These are phyloP conservation scores for Struthidea cinerea DNA, from an alignment of 2,113 vertebrate species.

Conservation along the genomic window DNA sequence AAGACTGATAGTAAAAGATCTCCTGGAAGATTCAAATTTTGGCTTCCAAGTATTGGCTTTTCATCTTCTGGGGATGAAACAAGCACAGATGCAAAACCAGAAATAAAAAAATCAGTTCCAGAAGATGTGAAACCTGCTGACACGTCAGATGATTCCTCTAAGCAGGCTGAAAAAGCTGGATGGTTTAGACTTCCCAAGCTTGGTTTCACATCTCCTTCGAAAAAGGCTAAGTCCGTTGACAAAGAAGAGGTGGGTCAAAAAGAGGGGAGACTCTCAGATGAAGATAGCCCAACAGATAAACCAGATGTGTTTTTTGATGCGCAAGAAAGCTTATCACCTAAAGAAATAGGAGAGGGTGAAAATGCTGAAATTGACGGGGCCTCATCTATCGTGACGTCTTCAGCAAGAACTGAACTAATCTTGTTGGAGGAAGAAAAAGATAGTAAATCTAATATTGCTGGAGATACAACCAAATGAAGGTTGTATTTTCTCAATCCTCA, in stretches of 20 bases:
- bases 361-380: not conserved
- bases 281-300: conserved; percentile 48
- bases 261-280: conserved; percentile 34
- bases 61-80: conserved; percentile 57
- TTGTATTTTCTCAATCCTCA: not conserved
- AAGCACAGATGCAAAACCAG: not conserved
- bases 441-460: not conserved
- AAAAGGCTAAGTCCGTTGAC: conserved; percentile 22
- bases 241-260: not conserved
- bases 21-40: conserved; percentile 67
- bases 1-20: conserved; percentile 45
- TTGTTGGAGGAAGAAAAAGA: conserved; percentile 32
- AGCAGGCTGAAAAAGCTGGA: conserved; percentile 59
- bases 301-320: conserved; percentile 68
- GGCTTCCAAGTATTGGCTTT: conserved; percentile 73
- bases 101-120: not conserved
- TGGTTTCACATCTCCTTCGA: conserved; percentile 71
- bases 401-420: conserved; percentile 62
- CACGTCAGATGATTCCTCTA: not conserved
- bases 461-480: conserved; percentile 21
- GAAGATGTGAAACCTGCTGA: conserved; percentile 31
- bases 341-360: conserved; percentile 26
- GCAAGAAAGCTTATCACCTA: conserved; percentile 63
- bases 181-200: conserved; percentile 77
- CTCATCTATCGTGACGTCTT: conserved; percentile 5